Conservation (phyloP, 2,797 vertebrate genomes). For the Cossypha dichroa region DNA sequence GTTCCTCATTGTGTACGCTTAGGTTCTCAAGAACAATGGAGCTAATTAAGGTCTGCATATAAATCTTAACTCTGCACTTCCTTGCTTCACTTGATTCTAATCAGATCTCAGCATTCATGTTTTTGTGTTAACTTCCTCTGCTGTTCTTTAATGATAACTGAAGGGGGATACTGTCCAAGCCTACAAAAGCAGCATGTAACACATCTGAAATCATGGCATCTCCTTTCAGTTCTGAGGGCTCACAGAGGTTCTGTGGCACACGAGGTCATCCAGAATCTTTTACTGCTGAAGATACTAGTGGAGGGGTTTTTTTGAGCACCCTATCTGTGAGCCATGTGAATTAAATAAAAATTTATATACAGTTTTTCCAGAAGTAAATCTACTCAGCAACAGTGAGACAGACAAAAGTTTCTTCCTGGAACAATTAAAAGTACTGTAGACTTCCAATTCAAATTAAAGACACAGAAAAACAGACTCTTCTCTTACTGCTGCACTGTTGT, state of each 20-base stretch:
- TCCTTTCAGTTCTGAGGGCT: neutral
- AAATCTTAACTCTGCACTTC: constrained; percentile 68
- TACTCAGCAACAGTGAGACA: neutral
- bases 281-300: fast-evolving
- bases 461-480: neutral
- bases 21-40: constrained; percentile 58
- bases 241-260: neutral
- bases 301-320: neutral
- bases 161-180: constrained; percentile 30
- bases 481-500: neutral
- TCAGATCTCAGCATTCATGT: constrained; percentile 50
- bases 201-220: neutral
- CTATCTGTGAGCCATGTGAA: neutral
- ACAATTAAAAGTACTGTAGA: neutral
- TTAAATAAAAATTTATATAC: neutral
- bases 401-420: neutral
- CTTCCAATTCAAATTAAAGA: neutral
- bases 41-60: constrained; percentile 61
- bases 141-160: constrained; percentile 57
- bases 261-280: neutral
- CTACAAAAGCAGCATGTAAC: neutral
- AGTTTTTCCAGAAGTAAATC: neutral
- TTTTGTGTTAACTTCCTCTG: constrained; percentile 68
- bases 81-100: constrained; percentile 61
- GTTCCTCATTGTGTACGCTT: constrained; percentile 36